Conservation (phyloP, 2,888 invertebrate species). For the Pyrgus malvae region DNA sequence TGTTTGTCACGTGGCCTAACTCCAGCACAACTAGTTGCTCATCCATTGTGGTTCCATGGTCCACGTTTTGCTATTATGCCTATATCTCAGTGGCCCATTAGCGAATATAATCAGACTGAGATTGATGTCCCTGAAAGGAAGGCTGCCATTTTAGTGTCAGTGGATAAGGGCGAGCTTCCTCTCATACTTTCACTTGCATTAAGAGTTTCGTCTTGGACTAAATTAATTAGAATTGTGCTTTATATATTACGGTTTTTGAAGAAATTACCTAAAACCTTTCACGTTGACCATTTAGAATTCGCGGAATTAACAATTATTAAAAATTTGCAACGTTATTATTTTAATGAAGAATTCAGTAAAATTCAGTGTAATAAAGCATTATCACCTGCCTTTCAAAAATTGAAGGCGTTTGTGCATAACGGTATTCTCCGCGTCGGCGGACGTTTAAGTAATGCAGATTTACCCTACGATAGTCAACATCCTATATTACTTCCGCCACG, state of each 20-base stretch:
- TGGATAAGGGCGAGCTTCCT: neutral
- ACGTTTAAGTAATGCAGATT: neutral
- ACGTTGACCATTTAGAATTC: neutral
- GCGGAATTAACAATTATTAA: conserved; percentile 7
- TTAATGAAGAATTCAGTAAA: neutral
- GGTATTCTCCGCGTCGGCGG: conserved; percentile 3
- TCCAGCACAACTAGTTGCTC: conserved; percentile 9
- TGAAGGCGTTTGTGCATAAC: conserved; percentile 9
- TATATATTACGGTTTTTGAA: conserved; percentile 9
- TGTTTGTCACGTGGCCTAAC: conserved; percentile 18
- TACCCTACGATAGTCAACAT: conserved; percentile 1
- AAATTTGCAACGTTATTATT: conserved; percentile 7
- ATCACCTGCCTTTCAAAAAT: conserved; percentile 2
- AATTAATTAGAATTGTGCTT: conserved; percentile 6
- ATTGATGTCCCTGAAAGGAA: conserved; percentile 1
- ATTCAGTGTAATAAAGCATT: neutral
- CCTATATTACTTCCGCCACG: conserved; percentile 4
- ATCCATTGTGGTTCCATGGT: conserved; percentile 22
- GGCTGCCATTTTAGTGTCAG: neutral
- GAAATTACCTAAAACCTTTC: conserved; percentile 1
- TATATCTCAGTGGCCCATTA: neutral
- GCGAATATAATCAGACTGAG: neutral
- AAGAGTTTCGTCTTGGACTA: conserved; percentile 8
- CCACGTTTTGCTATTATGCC: conserved; percentile 1
- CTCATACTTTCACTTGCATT: neutral